These are phyloP conservation scores for Pelecanus crispus DNA, from an alignment of 2,113 vertebrate genomes.

Conservation along the genomic window DNA sequence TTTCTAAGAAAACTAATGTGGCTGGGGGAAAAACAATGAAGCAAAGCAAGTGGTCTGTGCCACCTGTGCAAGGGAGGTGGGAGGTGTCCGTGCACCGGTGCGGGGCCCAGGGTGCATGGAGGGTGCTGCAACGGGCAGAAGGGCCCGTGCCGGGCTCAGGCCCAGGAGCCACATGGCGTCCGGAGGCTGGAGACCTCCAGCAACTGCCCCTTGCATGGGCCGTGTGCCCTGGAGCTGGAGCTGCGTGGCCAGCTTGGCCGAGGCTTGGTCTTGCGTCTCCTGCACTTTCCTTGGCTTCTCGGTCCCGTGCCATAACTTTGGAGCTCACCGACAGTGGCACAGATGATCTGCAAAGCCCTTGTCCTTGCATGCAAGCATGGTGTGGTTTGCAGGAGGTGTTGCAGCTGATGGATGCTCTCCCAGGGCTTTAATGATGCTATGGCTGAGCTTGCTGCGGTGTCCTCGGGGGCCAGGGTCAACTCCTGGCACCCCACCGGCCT, in stretches of 20 bases:
- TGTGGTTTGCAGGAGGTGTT: background rate
- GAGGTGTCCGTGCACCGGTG: rapidly evolving
- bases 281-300: background rate
- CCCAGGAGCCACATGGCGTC: background rate
- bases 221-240: rapidly evolving
- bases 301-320: rapidly evolving
- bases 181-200: background rate
- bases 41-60: background rate
- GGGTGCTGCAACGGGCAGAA: background rate
- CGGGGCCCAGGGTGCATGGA: background rate
- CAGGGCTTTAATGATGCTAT: background rate
- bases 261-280: background rate
- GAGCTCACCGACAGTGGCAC: background rate
- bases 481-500: background rate
- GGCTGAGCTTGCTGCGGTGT: background rate
- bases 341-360: background rate
- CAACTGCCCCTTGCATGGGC: background rate
- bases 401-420: background rate
- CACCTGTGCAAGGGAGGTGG: background rate
- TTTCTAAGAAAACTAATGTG: background rate
- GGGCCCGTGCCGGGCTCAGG: background rate
- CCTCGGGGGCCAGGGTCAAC: background rate
- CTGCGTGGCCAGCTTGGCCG: rapidly evolving
- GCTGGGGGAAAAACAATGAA: background rate
- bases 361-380: rapidly evolving